A percentile compares a stretch with the other conserved stretches of the same genome.
phyloP scores from a whole-genome alignment of 1,140 invertebrate species.

The Nasonia giraulti region DNA sequence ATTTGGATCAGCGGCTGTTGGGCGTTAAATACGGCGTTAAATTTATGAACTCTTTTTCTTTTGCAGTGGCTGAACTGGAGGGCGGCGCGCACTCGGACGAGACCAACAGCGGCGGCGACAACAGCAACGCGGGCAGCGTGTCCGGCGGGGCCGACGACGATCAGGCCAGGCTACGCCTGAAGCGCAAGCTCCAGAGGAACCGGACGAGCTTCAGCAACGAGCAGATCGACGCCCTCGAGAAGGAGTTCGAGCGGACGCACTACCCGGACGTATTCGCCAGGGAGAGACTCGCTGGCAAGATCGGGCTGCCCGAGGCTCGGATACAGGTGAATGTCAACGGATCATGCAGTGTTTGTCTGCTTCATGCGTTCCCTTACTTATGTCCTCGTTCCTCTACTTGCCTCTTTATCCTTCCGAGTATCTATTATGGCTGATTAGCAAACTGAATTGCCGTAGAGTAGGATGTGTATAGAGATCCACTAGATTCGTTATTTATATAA shows the following conservation, averaged over 20 bases:
- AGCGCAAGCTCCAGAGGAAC: conserved; percentile 98
- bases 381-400: too few species aligned
- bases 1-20: conserved; percentile 11
- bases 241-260: conserved; percentile 94
- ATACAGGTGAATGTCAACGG: conserved; percentile 86
- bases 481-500: too few species aligned
- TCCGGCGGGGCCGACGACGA: conserved; percentile 81
- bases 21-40: conserved; percentile 47
- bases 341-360: not conserved
- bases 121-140: conserved; percentile 84
- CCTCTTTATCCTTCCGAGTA: too few species aligned
- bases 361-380: too few species aligned
- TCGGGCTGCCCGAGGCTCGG: conserved; percentile 96
- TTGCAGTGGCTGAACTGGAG: conserved; percentile 66
- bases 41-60: conserved; percentile 36
- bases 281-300: conserved; percentile 95
- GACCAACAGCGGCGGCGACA: conserved; percentile 86
- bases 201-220: conserved; percentile 99
- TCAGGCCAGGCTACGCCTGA: conserved; percentile 90
- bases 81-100: conserved; percentile 84
- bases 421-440: too few species aligned
- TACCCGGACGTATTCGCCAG: conserved; percentile 96
- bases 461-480: too few species aligned
- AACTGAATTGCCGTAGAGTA: too few species aligned
- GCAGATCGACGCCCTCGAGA: conserved; percentile 98